These are phyloP conservation scores for Malachius bipustulatus DNA, from an alignment of 2,888 invertebrate species.

Conservation along the genomic window DNA sequence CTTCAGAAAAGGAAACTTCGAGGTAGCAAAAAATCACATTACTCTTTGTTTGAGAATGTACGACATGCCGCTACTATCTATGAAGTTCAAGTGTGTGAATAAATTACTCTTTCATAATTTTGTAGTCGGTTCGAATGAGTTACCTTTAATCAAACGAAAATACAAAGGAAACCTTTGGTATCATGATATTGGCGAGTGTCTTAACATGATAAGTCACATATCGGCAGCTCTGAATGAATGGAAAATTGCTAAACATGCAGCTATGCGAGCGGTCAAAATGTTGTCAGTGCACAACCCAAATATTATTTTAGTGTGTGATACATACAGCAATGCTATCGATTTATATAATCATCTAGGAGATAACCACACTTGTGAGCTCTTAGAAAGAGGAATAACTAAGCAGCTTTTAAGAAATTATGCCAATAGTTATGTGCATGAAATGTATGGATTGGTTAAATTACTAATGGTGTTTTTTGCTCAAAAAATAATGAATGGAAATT, in stretches of 20 bases:
- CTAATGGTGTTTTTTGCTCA: conserved; percentile 39
- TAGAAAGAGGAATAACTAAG: conserved; percentile 28
- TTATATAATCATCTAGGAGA: conserved; percentile 38
- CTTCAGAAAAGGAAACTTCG: conserved; percentile 19
- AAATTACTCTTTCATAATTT: conserved; percentile 10
- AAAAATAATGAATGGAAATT: conserved; percentile 33
- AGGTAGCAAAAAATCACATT: conserved; percentile 22
- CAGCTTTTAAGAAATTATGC: conserved; percentile 20
- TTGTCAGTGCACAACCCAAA: conserved; percentile 36
- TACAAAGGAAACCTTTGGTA: background rate
- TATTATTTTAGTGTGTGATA: conserved; percentile 38
- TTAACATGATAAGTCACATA: conserved; percentile 21
- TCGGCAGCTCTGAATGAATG: conserved; percentile 23
- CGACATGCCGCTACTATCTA: conserved; percentile 22
- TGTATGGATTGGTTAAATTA: conserved; percentile 39
- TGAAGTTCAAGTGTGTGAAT: conserved; percentile 15
- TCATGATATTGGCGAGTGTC: conserved; percentile 20
- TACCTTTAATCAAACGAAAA: background rate
- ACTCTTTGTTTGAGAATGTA: conserved; percentile 24
- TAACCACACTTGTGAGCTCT: conserved; percentile 32
- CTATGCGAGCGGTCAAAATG: conserved; percentile 27
- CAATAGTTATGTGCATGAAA: conserved; percentile 37
- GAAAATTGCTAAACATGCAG: conserved; percentile 23
- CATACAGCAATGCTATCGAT: conserved; percentile 39
- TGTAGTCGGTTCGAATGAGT: background rate